A percentile compares a stretch with the other conserved stretches of the same genome.
Conservation (phyloP, 2,888 invertebrate genomes). For the Notodonta ziczac region DNA sequence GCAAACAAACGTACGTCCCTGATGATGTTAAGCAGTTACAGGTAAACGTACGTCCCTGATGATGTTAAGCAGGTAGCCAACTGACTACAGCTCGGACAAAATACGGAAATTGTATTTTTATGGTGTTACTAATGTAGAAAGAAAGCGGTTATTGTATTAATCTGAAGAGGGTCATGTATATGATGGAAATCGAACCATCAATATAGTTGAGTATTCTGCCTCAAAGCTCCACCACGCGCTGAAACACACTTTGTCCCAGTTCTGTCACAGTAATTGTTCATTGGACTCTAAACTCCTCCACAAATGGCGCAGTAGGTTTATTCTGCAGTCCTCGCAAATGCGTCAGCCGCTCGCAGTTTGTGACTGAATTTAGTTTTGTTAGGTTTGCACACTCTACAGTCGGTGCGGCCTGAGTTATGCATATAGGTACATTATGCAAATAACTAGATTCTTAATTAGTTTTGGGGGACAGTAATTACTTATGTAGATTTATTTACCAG, state of each 20-base stretch:
- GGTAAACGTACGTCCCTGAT: too few species aligned
- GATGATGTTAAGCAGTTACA: too few species aligned
- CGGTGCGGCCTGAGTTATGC: background rate
- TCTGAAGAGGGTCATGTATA: too few species aligned
- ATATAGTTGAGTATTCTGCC: background rate
- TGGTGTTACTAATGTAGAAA: too few species aligned
- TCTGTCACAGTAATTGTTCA: slow-evolving; percentile 12
- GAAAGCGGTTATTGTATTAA: too few species aligned
- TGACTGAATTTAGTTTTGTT: slow-evolving; percentile 2
- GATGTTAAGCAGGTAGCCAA: too few species aligned
- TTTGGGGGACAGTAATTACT: background rate
- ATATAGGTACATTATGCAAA: background rate
- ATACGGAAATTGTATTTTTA: too few species aligned
- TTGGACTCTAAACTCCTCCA: slow-evolving; percentile 8
- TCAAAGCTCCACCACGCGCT: background rate
- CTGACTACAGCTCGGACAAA: too few species aligned
- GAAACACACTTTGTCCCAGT: background rate
- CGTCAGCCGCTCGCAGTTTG: slow-evolving; percentile 20
- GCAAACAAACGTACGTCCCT: too few species aligned
- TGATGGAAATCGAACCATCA: too few species aligned
- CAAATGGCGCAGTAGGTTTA: slow-evolving; percentile 24
- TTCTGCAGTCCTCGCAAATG: slow-evolving; percentile 19
- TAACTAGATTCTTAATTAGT: background rate
- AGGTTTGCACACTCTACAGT: background rate
- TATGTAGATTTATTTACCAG: too few species aligned